phyloP scores from a whole-genome alignment of 2,113 vertebrate genomes.

The Ctenomys sociabilis region DNA sequence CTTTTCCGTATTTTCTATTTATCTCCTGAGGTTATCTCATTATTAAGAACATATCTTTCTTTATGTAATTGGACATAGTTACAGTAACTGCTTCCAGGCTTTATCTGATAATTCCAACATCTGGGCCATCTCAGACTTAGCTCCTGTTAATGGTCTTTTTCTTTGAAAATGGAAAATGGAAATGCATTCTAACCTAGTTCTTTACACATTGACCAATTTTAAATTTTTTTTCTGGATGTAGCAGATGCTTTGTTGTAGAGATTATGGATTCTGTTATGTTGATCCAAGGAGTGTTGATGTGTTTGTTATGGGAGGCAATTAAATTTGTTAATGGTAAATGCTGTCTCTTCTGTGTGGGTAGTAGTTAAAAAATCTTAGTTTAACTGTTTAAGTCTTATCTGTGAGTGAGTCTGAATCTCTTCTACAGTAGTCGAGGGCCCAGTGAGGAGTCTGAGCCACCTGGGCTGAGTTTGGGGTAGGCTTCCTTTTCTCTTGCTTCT shows the following conservation, averaged over 20 bases:
- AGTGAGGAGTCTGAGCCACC: background rate
- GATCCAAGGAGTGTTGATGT: background rate
- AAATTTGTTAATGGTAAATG: background rate
- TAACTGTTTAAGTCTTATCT: background rate
- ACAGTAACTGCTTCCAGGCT: background rate
- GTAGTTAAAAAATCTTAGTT: background rate
- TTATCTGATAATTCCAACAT: background rate
- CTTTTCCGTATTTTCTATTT: background rate
- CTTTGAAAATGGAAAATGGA: background rate
- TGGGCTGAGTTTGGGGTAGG: background rate
- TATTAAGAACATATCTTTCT: background rate
- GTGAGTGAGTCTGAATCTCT: background rate
- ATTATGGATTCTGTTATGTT: background rate
- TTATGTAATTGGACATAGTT: background rate
- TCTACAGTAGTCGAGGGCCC: background rate
- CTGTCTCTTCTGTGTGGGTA: background rate
- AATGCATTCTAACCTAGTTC: background rate
- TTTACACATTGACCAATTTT: background rate
- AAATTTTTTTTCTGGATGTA: background rate
- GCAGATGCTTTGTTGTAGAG: background rate
- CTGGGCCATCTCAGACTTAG: background rate
- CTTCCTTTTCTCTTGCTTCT: background rate
- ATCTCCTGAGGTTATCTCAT: background rate
- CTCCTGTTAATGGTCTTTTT: background rate
- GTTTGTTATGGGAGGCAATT: background rate